A percentile compares a stretch with the other conserved stretches of the same genome.
Evolutionary conservation across 2,113 vertebrate genomes (phyloP).

Genomic region (Regulus satrapa): DNA sequence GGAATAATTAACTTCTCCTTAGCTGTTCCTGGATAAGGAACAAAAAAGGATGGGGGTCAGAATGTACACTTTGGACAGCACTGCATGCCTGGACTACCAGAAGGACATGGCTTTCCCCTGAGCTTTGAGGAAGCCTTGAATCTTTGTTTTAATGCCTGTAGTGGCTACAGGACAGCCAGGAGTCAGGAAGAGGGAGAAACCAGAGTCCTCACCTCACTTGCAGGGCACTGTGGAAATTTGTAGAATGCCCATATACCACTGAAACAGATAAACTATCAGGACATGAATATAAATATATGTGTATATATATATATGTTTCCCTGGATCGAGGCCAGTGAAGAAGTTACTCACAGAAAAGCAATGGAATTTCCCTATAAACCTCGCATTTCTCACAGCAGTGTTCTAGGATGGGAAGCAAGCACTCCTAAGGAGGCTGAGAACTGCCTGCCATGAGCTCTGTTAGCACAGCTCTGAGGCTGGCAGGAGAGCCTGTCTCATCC

Average conservation of each 20-base stretch:
- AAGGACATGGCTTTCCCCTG: neutral
- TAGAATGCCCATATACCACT: neutral
- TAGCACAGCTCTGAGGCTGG: neutral
- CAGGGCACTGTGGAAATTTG: neutral
- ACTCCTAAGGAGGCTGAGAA: neutral
- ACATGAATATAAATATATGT: neutral
- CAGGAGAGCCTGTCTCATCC: neutral
- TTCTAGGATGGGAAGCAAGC: neutral
- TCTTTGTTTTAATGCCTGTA: neutral
- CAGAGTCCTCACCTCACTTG: neutral
- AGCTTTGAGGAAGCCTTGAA: neutral
- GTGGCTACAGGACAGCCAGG: neutral
- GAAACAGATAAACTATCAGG: neutral
- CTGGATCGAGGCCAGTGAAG: neutral
- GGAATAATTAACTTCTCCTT: neutral
- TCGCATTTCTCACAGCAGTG: neutral
- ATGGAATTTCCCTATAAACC: neutral
- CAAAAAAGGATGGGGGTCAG: neutral
- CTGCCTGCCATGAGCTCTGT: neutral
- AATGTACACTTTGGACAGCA: neutral
- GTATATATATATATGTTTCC: neutral
- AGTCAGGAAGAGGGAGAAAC: neutral
- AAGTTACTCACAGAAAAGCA: neutral
- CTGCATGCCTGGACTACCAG: neutral
- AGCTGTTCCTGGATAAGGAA: neutral